These are phyloP conservation scores for Drosophila rubida DNA, from an alignment of 2,888 invertebrate species.

Conservation along the genomic window DNA sequence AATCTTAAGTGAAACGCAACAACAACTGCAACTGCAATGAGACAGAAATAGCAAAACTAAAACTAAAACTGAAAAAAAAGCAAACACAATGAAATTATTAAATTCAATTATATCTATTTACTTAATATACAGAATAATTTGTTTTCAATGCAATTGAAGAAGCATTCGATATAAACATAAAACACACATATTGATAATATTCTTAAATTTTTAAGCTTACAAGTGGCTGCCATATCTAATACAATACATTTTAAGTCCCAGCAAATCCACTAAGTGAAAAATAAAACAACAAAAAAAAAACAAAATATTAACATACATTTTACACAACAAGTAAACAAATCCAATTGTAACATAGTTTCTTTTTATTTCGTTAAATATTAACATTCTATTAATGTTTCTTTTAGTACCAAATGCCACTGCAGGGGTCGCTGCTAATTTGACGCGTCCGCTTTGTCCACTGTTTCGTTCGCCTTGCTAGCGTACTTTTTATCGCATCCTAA, in stretches of 20 bases:
- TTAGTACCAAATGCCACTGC: slow-evolving; percentile 20
- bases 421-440: neutral
- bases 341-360: slow-evolving; percentile 63
- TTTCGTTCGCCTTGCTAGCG: neutral
- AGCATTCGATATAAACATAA: slow-evolving; percentile 29
- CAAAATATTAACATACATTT: slow-evolving; percentile 57
- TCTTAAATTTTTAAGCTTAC: slow-evolving; percentile 45
- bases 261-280: slow-evolving; percentile 53
- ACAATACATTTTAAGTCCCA: slow-evolving; percentile 57
- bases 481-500: neutral
- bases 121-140: slow-evolving; percentile 1
- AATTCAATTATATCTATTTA: slow-evolving; percentile 32
- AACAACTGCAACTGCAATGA: neutral
- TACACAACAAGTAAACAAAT: slow-evolving; percentile 45
- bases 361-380: slow-evolving; percentile 62
- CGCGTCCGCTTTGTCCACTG: neutral
- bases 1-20: slow-evolving; percentile 42
- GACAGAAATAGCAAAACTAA: neutral
- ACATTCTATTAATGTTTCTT: slow-evolving; percentile 31
- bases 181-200: slow-evolving; percentile 24
- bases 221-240: slow-evolving; percentile 71
- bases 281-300: slow-evolving; percentile 56
- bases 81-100: slow-evolving; percentile 23
- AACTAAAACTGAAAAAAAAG: no score
- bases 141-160: slow-evolving; percentile 30